Base-by-base conservation (phyloP, 2,113 vertebrate species). In the Myiopsitta monachus region DNA sequence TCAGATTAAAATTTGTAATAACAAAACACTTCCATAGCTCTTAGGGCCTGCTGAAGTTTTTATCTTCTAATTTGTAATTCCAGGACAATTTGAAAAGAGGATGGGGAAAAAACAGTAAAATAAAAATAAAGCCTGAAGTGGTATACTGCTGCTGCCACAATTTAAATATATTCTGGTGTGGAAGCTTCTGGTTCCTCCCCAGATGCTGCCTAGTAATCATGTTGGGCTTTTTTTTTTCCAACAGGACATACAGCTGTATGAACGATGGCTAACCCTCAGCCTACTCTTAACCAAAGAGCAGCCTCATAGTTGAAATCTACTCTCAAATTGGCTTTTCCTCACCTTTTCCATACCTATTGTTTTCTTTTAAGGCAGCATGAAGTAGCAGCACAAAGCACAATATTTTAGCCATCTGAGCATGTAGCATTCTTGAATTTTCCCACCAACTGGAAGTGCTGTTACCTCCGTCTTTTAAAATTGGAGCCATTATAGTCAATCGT, bases 381-480 rank as follows among this genome's bases (percentile, higher is more conserved):
- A 96, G 86, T 88, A 97, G 74, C 83, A 96, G 63, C 66, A 96
- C 92, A 96, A 97, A 93, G 94, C 66, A 96, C 82, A 97, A 83
- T 96, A 95, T 97, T 97, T 97, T 94, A 97, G 95, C 75, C 88
- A 85, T 87, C 92, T 96, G 88, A 98, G 75, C 89, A 96, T 74
- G 79, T 52, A 52, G 31, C 7, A 94, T 93, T 97, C 95, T 96
- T 83, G 95, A 97, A 98, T 96, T 95, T 97, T 81, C 81, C 85
- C 87, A 95, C 95, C 97, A 96, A 97, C 33, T 96, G 93, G 77
- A 98, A 97, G 89, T 83, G 90, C 81, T 97, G 96, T 90, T 98
- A 97, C 92, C 72, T 97, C 95, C 94, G 16, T 95, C 96, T 97
- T 96, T 96, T 92, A 96, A 97, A 98, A 98, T 96, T 97, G 96